phyloP scores from a whole-genome alignment of 2,113 vertebrate genomes.

The Xiphophorus couchianus region DNA sequence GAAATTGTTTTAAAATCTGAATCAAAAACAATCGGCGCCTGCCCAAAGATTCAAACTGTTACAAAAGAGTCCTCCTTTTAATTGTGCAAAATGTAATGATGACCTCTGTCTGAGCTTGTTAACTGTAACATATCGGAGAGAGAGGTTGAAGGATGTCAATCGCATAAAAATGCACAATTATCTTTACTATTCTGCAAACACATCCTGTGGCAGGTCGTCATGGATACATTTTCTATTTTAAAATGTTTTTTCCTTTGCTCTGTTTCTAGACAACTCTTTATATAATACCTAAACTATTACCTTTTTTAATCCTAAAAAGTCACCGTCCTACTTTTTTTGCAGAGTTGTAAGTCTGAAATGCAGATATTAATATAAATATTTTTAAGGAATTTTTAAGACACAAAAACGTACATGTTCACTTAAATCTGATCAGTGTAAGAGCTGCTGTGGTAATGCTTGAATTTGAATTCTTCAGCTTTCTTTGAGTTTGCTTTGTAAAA shows the following conservation, averaged over 20 bases:
- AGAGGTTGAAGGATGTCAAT: neutral
- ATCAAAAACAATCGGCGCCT: neutral
- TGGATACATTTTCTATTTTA: neutral
- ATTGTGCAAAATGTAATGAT: neutral
- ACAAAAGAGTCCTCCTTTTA: neutral
- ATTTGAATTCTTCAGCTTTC: neutral
- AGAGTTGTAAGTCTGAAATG: neutral
- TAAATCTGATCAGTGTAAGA: neutral
- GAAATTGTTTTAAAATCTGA: too few species aligned
- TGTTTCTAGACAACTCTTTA: neutral
- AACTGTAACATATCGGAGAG: neutral
- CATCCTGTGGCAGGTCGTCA: neutral
- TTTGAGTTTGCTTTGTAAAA: neutral
- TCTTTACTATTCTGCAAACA: neutral
- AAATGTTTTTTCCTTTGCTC: neutral
- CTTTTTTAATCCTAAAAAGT: neutral
- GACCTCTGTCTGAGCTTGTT: too few species aligned
- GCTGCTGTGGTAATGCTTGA: neutral
- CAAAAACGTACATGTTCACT: neutral
- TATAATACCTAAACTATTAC: neutral
- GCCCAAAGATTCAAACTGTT: neutral
- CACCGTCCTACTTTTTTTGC: neutral
- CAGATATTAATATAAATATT: neutral
- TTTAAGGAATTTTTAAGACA: neutral
- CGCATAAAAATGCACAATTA: neutral